Evolutionary conservation across 2,113 vertebrate genomes (phyloP).

Genomic region (Phylloscopus trochilus): DNA sequence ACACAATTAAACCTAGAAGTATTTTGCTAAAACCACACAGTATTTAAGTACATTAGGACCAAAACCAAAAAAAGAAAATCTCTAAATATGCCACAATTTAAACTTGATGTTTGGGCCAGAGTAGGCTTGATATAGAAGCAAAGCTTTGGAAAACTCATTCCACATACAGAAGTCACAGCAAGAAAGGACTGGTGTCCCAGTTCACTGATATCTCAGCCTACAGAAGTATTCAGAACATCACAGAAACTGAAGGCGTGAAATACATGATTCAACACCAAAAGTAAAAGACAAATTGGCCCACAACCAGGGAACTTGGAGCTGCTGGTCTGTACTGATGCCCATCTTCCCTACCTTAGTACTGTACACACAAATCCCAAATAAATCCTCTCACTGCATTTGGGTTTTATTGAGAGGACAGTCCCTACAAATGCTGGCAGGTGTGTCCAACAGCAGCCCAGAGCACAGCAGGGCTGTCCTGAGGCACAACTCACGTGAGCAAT

Average conservation of each 20-base stretch:
- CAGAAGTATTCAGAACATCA: neutral
- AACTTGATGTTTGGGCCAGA: neutral
- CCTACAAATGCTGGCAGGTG: neutral
- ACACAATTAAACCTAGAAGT: neutral
- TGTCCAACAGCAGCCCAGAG: neutral
- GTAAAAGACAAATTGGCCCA: neutral
- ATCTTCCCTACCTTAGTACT: neutral
- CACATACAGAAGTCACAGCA: neutral
- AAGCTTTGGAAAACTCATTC: neutral
- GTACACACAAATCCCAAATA: neutral
- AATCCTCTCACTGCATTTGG: neutral
- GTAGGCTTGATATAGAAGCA: neutral
- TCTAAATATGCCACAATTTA: neutral
- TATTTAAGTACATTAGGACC: neutral
- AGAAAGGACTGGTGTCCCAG: neutral
- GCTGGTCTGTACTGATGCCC: fast-evolving
- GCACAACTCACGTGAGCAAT: conserved; percentile 78
- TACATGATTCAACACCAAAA: neutral
- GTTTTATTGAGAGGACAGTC: neutral
- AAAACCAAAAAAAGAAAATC: neutral
- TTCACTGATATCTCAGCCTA: neutral
- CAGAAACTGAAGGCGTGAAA: neutral
- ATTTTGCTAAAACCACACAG: neutral
- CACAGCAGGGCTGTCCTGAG: neutral
- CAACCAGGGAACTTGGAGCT: neutral